These are phyloP conservation scores for Tribolium madens DNA, from an alignment of 1,140 invertebrate genomes.

Conservation along the genomic window DNA sequence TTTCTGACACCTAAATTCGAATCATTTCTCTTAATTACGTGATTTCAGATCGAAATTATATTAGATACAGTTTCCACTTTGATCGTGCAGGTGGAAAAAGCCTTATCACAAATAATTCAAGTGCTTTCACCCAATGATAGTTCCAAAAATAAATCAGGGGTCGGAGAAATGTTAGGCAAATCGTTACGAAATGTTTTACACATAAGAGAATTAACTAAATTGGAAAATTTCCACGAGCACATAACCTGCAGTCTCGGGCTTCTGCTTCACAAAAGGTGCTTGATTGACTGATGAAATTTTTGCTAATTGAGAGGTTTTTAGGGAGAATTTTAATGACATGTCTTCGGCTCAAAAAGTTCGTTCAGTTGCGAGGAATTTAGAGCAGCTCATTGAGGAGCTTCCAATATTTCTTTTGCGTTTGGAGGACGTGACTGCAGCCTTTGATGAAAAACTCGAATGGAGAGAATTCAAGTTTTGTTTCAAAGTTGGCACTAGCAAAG, in stretches of 20 bases:
- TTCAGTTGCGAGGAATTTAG: conserved; percentile 72
- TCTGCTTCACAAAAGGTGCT: conserved; percentile 66
- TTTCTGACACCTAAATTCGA: not conserved
- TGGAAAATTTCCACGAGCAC: conserved; percentile 69
- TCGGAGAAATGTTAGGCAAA: conserved; percentile 66
- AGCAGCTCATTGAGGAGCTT: conserved; percentile 74
- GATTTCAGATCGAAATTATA: conserved; percentile 68
- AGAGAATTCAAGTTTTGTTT: conserved; percentile 79
- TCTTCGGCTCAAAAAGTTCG: conserved; percentile 71
- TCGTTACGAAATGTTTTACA: conserved; percentile 67
- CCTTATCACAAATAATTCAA: conserved; percentile 70
- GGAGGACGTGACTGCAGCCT: conserved; percentile 72
- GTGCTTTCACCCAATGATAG: conserved; percentile 63
- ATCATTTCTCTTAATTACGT: conserved; percentile 19
- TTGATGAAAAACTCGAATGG: conserved; percentile 76
- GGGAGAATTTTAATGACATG: conserved; percentile 73
- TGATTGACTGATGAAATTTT: conserved; percentile 43
- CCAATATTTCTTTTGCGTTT: conserved; percentile 73
- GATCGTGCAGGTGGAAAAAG: conserved; percentile 68
- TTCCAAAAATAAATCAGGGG: conserved; percentile 48
- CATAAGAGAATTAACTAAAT: conserved; percentile 68
- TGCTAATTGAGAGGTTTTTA: conserved; percentile 55
- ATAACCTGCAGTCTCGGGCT: conserved; percentile 67
- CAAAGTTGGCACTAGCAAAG: conserved; percentile 77
- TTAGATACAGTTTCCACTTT: conserved; percentile 69